Conservation (phyloP, 1,140 invertebrate genomes). For the Drosophila arawakana region DNA sequence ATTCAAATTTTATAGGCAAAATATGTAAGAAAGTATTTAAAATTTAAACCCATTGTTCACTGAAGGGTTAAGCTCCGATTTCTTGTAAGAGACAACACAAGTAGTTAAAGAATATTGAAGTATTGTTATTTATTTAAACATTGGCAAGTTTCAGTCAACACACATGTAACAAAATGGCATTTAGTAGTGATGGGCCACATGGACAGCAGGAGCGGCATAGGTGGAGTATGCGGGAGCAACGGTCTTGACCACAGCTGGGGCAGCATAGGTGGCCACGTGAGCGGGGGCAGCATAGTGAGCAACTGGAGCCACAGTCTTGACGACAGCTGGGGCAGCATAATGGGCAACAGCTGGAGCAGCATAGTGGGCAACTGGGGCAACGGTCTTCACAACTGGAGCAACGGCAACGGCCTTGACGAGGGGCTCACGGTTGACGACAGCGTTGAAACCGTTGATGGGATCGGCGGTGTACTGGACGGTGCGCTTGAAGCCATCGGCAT, state of each 20-base stretch:
- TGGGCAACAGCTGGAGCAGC: conserved; percentile 29
- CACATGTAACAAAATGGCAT: conserved; percentile 58
- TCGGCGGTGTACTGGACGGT: conserved; percentile 84
- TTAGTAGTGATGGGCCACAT: conserved; percentile 53
- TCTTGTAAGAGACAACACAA: not conserved
- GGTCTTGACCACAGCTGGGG: conserved; percentile 25
- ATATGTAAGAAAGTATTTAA: no score
- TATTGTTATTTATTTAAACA: conserved; percentile 29
- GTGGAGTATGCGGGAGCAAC: conserved; percentile 47
- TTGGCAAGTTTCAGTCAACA: conserved; percentile 50
- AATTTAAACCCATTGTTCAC: no score
- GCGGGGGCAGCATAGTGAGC: conserved; percentile 57
- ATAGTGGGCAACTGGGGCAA: conserved; percentile 47
- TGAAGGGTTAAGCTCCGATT: no score
- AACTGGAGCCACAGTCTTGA: conserved; percentile 41
- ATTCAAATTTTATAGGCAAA: no score
- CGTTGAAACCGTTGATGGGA: conserved; percentile 83
- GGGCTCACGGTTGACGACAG: conserved; percentile 78
- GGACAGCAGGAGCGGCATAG: conserved; percentile 44
- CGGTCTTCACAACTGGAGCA: conserved; percentile 50
- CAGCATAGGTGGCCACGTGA: conserved; percentile 41
- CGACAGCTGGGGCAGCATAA: conserved; percentile 36
- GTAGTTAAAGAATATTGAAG: conserved; percentile 11
- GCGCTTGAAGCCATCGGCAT: conserved; percentile 86
- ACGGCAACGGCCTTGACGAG: conserved; percentile 65